phyloP scores from a whole-genome alignment of 2,797 vertebrate species.

The Molossus alvarezi region DNA sequence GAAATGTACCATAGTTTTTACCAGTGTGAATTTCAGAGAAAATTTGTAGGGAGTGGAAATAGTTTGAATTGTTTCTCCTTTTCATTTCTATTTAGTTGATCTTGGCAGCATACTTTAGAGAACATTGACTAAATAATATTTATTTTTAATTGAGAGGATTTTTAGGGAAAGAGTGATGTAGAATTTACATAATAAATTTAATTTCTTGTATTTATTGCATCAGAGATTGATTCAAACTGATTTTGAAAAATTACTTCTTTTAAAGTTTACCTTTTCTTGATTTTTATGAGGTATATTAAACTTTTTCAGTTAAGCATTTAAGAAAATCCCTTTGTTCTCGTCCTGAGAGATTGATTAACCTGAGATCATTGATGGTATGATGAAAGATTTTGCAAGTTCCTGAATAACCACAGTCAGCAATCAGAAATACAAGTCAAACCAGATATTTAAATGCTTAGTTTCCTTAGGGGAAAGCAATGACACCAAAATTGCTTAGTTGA shows the following conservation, averaged over 20 bases:
- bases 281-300: slow-evolving; percentile 48
- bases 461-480: slow-evolving; percentile 53
- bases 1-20: slow-evolving; percentile 43
- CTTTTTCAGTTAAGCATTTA: slow-evolving; percentile 10
- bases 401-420: not conserved
- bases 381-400: slow-evolving; percentile 41
- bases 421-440: slow-evolving; percentile 57
- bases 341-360: slow-evolving; percentile 28
- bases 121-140: slow-evolving; percentile 15
- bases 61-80: slow-evolving; percentile 7
- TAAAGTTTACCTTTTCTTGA: slow-evolving; percentile 24
- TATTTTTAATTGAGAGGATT: slow-evolving; percentile 37
- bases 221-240: not conserved
- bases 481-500: slow-evolving; percentile 45
- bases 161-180: slow-evolving; percentile 3
- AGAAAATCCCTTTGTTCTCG: slow-evolving; percentile 65
- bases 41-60: slow-evolving; percentile 16
- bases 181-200: slow-evolving; percentile 33
- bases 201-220: slow-evolving; percentile 20
- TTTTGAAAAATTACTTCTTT: slow-evolving; percentile 56
- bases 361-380: not conserved
- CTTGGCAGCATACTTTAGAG: slow-evolving; percentile 9
- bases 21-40: slow-evolving; percentile 13
- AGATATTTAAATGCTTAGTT: slow-evolving; percentile 41
- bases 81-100: not conserved